phyloP scores from a whole-genome alignment of 2,888 invertebrate genomes.

The Pollenia griseotomentosa region DNA sequence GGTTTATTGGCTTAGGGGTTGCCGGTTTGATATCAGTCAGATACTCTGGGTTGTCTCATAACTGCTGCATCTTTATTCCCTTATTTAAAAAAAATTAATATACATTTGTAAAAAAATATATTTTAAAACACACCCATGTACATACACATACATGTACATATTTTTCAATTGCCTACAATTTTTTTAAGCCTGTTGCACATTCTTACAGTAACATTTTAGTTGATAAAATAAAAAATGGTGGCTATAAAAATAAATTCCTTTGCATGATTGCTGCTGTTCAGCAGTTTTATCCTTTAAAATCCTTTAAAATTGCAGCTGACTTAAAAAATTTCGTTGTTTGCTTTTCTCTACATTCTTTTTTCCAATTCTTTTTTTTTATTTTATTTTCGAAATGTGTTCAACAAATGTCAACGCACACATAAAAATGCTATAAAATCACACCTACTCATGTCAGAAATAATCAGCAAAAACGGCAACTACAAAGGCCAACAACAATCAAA shows the following conservation, averaged over 20 bases:
- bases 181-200: constrained; percentile 58
- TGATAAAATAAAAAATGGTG: constrained; percentile 18
- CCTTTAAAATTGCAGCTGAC: constrained; percentile 60
- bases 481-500: constrained; percentile 46
- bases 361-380: constrained; percentile 12
- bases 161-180: constrained; percentile 17
- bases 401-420: constrained; percentile 78
- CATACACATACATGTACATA: too few species aligned
- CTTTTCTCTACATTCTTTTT: neutral
- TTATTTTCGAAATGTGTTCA: constrained; percentile 63
- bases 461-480: constrained; percentile 72
- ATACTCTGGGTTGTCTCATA: too few species aligned
- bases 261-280: constrained; percentile 37
- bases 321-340: constrained; percentile 6
- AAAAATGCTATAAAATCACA: constrained; percentile 82
- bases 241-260: constrained; percentile 65
- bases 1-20: too few species aligned
- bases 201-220: neutral
- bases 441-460: constrained; percentile 81
- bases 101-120: too few species aligned
- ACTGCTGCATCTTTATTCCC: too few species aligned
- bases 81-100: too few species aligned
- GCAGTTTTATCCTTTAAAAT: constrained; percentile 24
- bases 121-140: neutral
- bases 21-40: too few species aligned